Base-by-base conservation (phyloP, 2,113 vertebrate species). In the Dinomys branickii region DNA sequence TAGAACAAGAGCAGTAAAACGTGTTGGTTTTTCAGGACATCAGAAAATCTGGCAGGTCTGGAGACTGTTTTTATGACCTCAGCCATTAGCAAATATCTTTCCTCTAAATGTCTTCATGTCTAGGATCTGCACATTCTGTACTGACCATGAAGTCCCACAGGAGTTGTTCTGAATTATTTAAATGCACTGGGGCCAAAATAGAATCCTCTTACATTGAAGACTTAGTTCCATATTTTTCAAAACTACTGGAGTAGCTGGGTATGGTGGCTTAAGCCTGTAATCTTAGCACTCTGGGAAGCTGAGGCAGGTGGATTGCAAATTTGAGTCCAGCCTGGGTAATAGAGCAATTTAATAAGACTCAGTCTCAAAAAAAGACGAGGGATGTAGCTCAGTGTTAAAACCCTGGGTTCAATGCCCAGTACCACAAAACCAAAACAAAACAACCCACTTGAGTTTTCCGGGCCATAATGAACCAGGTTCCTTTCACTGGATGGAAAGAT, bases 111-210 rank as follows among this genome's bases (percentile, higher is more conserved):
- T 30, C 75, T 52, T 82, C 28, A 47, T 17, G 59, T 9, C 75
- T 61, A 75, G 14, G 52, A 47, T 38, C 54, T 80, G 24, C 5
- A 75, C 63, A 5, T 44, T 77, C 19, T 90, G 33, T 54, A n/a
- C n/a, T 26, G 19, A 35, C 44, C 33, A 47, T 50, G 17, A 85
- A 85, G 12, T 82, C 28, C 73, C 71, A 63, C n/a, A 41, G 26
- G 7, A 77, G 38, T 28, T 71, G 28, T 85, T 81, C 67, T 90
- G 75, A 93, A 90, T 92, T 89, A 75, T 89, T 88, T 93, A 91
- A 93, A 59, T n/a, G 44, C 26, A 44, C 22, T 56, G 33, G 14
- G 41, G 33, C 73, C 47, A 63, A n/a, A 65, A 80, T 20, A 63
- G 47, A 71, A 67, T 75, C 33, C 19, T 90, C 5, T 69, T 65